These are phyloP conservation scores for Aplocera efformata DNA, from an alignment of 2,888 invertebrate genomes.

Conservation along the genomic window DNA sequence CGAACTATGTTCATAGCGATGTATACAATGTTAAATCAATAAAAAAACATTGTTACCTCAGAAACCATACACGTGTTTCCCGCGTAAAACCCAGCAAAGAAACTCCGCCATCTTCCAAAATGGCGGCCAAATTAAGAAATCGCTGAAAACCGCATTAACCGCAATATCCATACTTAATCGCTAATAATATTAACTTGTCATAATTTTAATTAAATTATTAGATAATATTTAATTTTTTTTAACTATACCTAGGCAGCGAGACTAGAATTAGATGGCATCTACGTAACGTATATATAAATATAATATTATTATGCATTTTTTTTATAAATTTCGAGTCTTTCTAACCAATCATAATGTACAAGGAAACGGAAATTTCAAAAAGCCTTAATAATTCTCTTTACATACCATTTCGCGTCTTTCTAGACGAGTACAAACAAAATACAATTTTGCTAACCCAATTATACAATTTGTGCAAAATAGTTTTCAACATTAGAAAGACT, in stretches of 20 bases:
- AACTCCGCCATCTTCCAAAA: slow-evolving; percentile 27
- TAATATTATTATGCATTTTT: slow-evolving; percentile 34
- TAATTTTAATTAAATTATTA: slow-evolving; percentile 51
- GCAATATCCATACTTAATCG: slow-evolving; percentile 55
- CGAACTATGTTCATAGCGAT: too few relatives aligned
- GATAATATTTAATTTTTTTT: slow-evolving; percentile 48
- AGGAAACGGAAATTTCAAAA: too few relatives aligned
- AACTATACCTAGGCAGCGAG: slow-evolving; percentile 64
- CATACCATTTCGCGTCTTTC: slow-evolving; percentile 7
- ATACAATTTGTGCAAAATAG: slow-evolving; percentile 9
- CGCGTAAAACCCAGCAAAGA: slow-evolving; percentile 36
- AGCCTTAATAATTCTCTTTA: too few relatives aligned
- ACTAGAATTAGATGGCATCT: slow-evolving; percentile 75
- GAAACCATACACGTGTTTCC: slow-evolving; percentile 37
- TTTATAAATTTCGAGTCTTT: slow-evolving; percentile 22
- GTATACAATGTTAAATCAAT: too few relatives aligned
- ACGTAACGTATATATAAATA: slow-evolving; percentile 53
- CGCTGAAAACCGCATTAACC: slow-evolving; percentile 41
- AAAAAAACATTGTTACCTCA: slow-evolving; percentile 11
- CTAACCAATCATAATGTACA: too few relatives aligned
- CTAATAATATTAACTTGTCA: slow-evolving; percentile 47
- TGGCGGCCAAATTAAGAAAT: slow-evolving; percentile 23
- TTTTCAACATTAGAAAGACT: slow-evolving; percentile 21
- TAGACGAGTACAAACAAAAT: slow-evolving; percentile 7
- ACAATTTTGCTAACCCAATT: too few relatives aligned